These are phyloP conservation scores for Tinea semifulvella DNA, from an alignment of 2,888 invertebrate genomes.

Conservation along the genomic window DNA sequence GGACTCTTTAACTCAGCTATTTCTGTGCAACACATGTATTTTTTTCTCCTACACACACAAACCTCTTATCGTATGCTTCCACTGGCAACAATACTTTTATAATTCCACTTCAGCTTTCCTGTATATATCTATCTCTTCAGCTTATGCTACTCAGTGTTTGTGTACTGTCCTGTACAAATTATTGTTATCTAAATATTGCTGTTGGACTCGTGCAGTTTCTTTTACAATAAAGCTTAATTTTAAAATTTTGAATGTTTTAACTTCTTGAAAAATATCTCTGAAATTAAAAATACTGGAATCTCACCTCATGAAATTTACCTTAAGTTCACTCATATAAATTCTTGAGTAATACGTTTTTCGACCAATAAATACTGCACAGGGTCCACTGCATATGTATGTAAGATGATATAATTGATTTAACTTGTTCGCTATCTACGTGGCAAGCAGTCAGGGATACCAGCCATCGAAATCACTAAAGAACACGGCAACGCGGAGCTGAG, in stretches of 20 bases:
- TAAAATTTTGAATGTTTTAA: no score
- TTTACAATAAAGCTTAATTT: no score
- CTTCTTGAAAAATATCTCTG: no score
- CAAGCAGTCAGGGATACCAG: slow-evolving; percentile 66
- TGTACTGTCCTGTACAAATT: neutral
- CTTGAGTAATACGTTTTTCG: no score
- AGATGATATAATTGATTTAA: neutral
- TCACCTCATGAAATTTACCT: no score
- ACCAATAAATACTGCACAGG: slow-evolving; percentile 9
- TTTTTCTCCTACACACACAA: slow-evolving; percentile 5
- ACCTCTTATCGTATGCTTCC: slow-evolving; percentile 29
- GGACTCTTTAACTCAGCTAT: slow-evolving; percentile 3
- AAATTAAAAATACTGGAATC: no score
- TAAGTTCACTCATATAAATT: no score
- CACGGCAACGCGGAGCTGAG: slow-evolving; percentile 73
- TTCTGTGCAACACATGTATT: slow-evolving; percentile 7
- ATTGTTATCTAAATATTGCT: neutral
- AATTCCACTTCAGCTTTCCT: slow-evolving; percentile 43
- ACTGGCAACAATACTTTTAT: slow-evolving; percentile 38
- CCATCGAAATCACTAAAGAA: slow-evolving; percentile 85
- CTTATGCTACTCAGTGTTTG: slow-evolving; percentile 5
- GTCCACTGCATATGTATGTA: neutral
- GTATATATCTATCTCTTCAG: slow-evolving; percentile 25
- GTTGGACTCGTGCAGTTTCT: slow-evolving; percentile 13
- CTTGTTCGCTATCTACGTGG: slow-evolving; percentile 19